Conservation (phyloP, 2,797 vertebrate genomes). For the Sciurus carolinensis region DNA sequence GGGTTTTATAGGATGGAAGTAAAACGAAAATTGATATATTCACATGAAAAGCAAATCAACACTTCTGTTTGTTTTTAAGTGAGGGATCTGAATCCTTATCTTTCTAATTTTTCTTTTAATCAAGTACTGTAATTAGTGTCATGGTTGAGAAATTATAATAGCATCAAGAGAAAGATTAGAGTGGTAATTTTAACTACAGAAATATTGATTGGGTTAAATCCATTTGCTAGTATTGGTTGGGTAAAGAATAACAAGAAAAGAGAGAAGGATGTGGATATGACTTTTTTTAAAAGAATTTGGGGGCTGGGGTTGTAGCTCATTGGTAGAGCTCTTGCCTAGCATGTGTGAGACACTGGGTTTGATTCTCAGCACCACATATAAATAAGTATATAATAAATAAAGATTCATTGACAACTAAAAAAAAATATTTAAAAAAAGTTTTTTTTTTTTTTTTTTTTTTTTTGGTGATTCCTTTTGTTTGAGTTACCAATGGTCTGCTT, state of each 20-base stretch:
- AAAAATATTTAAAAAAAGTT: no score
- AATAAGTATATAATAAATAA: no score
- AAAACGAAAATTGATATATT: neutral
- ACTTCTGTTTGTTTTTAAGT: constrained; percentile 57
- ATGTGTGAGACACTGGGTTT: no score
- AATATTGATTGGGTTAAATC: constrained; percentile 17
- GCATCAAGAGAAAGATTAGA: constrained; percentile 19
- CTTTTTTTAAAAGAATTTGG: neutral
- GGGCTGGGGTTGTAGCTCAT: no score
- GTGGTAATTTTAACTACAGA: neutral
- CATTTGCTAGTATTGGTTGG: neutral
- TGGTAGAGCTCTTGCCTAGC: no score
- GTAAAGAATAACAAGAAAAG: neutral
- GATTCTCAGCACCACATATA: no score
- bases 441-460: neutral
- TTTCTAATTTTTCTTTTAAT: constrained; percentile 13
- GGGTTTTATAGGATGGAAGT: constrained; percentile 24
- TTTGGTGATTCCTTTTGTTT: constrained; percentile 16
- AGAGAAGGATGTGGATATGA: neutral
- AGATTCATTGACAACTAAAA: no score
- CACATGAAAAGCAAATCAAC: constrained; percentile 43
- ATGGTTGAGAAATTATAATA: constrained; percentile 54
- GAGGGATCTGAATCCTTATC: constrained; percentile 12
- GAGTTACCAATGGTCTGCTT: neutral
- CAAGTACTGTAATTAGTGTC: neutral